Evolutionary conservation across 2,888 invertebrate genomes (phyloP).

Genomic region (Drosophila prostipennis): DNA sequence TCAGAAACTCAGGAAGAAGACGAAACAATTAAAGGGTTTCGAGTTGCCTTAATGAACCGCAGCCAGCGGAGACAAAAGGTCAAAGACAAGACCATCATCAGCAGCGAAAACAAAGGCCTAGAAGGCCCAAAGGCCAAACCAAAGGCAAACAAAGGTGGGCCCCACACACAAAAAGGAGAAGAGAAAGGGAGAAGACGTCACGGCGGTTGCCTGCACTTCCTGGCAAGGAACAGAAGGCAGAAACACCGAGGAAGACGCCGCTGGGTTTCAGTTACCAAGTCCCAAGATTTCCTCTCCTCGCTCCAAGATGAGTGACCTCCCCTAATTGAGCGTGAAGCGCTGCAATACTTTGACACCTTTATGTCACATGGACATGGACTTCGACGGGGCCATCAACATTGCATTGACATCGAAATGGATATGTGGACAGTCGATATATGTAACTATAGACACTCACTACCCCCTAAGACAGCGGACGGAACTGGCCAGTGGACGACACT

Average conservation of each 20-base stretch:
- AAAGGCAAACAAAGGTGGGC: conserved; percentile 53
- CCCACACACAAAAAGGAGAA: conserved; percentile 5
- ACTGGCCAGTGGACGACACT: conserved; percentile 33
- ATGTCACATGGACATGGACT: conserved; percentile 32
- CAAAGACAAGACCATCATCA: conserved; percentile 60
- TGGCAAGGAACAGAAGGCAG: conserved; percentile 40
- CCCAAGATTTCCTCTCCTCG: conserved; percentile 27
- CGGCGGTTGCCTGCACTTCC: conserved; percentile 76
- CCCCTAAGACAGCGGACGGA: conserved; percentile 42
- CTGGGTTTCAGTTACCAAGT: conserved; percentile 67
- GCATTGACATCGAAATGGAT: conserved; percentile 29
- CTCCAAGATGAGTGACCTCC: conserved; percentile 39
- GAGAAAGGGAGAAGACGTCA: conserved; percentile 54
- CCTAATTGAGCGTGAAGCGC: conserved; percentile 74
- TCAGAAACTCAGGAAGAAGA: not conserved
- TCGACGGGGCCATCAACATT: conserved; percentile 21
- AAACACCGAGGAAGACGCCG: conserved; percentile 27
- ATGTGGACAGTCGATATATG: not conserved
- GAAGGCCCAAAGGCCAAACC: conserved; percentile 46
- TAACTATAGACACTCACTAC: conserved; percentile 20
- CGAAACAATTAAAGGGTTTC: conserved; percentile 63
- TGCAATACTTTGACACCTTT: conserved; percentile 64
- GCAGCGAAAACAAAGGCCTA: conserved; percentile 32
- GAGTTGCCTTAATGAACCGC: conserved; percentile 79
- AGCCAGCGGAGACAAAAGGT: conserved; percentile 62